Evolutionary conservation across 2,888 invertebrate species (phyloP).

Genomic region (Napeogenes inachia): DNA sequence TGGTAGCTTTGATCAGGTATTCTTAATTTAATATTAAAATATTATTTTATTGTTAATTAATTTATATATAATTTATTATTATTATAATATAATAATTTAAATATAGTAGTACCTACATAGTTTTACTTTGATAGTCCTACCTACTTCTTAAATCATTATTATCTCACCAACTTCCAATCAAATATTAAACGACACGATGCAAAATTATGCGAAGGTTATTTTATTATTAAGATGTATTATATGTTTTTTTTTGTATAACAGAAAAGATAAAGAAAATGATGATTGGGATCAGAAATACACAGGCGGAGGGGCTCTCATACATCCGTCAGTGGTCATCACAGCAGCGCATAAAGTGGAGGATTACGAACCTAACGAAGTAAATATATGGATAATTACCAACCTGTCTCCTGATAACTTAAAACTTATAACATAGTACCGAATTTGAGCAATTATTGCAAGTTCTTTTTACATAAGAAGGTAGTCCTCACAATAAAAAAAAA

Average conservation of each 20-base stretch:
- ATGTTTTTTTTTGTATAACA: not conserved
- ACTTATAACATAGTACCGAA: not conserved
- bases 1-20: conserved; percentile 26
- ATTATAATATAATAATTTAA: no score
- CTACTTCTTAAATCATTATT: no score
- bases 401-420: not conserved
- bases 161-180: no score
- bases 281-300: conserved; percentile 20
- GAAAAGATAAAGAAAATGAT: not conserved
- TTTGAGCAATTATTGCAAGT: not conserved
- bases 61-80: not conserved
- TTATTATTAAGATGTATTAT: no score
- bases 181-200: no score
- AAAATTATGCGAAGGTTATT: no score
- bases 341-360: conserved; percentile 29
- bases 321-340: conserved; percentile 32
- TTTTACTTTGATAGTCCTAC: no score
- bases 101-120: no score
- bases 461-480: not conserved
- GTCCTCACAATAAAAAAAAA: no score
- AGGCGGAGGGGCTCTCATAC: conserved; percentile 32
- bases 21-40: not conserved
- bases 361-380: conserved; percentile 12
- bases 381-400: not conserved
- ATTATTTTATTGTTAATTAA: no score